Conservation (phyloP, 2,888 invertebrate species). For the Glyphotaelius pellucidus region DNA sequence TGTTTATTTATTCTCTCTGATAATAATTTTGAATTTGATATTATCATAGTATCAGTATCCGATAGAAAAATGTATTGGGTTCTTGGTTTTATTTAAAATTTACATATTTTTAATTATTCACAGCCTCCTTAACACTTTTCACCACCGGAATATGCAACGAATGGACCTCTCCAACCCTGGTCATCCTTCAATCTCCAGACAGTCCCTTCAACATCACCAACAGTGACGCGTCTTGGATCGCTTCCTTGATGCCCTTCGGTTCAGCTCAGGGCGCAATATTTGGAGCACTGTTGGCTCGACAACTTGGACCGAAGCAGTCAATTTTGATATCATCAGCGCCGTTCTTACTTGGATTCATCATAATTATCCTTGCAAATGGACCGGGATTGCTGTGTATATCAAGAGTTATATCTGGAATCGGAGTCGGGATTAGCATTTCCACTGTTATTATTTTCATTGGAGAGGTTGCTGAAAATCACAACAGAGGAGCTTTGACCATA, state of each 20-base stretch:
- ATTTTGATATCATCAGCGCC: conserved; percentile 60
- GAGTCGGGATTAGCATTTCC: conserved; percentile 63
- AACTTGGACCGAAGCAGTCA: conserved; percentile 62
- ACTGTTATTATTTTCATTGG: conserved; percentile 66
- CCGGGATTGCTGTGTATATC: conserved; percentile 69
- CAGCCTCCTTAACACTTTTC: conserved; percentile 63
- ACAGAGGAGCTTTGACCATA: conserved; percentile 65
- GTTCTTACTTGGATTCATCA: conserved; percentile 58
- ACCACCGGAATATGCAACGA: conserved; percentile 70
- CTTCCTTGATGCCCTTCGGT: conserved; percentile 56
- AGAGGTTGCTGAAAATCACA: conserved; percentile 66
- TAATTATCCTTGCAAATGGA: conserved; percentile 59
- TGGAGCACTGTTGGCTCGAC: conserved; percentile 53
- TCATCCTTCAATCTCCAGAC: conserved; percentile 69
- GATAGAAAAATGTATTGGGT: too few relatives aligned
- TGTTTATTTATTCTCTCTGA: too few relatives aligned
- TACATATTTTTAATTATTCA: conserved; percentile 48
- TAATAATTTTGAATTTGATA: too few relatives aligned
- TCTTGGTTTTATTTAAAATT: background rate
- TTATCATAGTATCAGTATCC: too few relatives aligned
- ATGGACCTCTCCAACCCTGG: conserved; percentile 72
- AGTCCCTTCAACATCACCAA: conserved; percentile 70
- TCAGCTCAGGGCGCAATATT: conserved; percentile 62
- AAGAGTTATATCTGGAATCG: conserved; percentile 67
- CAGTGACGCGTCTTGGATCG: conserved; percentile 71